Base-by-base conservation (phyloP, 2,113 vertebrate species). In the Acrocephalus kingi region DNA sequence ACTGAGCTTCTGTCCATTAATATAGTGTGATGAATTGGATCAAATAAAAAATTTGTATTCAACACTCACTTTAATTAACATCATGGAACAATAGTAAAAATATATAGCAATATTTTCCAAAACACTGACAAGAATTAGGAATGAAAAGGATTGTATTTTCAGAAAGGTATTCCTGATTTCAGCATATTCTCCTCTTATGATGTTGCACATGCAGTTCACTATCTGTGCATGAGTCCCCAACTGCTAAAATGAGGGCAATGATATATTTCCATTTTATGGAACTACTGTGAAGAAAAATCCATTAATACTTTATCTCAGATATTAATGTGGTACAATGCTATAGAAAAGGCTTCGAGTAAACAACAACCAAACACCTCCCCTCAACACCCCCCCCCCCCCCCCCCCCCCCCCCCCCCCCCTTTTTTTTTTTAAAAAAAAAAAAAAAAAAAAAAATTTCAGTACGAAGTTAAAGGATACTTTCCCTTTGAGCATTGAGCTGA, bases 401-500 rank as follows among this genome's bases (percentile, higher is more conserved):
- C n/a, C n/a, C n/a, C n/a, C n/a, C n/a, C n/a, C n/a, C n/a, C n/a
- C n/a, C n/a, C n/a, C n/a, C n/a, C n/a, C n/a, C n/a, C n/a, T n/a
- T n/a, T n/a, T n/a, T n/a, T n/a, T n/a, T n/a, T n/a, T n/a, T n/a
- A n/a, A n/a, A n/a, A n/a, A n/a, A n/a, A 63, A 66, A 83, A 75
- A 92, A 77, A 92, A 77, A 82, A 24, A 15, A 35, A 15, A 89
- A 82, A 82, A 87, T 16, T 96, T 81, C 30, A 30, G 28, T 75
- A 84, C 66, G 61, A 93, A 81, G 73, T 78, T 81, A 76, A 84
- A 83, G 37, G 94, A 97, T 84, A 59, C 33, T 86, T 81, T 84
- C 52, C 5, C 14, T 76, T 84, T 63, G 54, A 93, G 56, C 54
- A 91, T 33, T 68, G 21, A 96, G 67, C 76, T 96, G 93, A 67